Percentiles rank a stretch among this genome's conserved stretches.
Evolutionary conservation across 2,888 invertebrate species (phyloP).

Genomic region (Gerris lacustris): DNA sequence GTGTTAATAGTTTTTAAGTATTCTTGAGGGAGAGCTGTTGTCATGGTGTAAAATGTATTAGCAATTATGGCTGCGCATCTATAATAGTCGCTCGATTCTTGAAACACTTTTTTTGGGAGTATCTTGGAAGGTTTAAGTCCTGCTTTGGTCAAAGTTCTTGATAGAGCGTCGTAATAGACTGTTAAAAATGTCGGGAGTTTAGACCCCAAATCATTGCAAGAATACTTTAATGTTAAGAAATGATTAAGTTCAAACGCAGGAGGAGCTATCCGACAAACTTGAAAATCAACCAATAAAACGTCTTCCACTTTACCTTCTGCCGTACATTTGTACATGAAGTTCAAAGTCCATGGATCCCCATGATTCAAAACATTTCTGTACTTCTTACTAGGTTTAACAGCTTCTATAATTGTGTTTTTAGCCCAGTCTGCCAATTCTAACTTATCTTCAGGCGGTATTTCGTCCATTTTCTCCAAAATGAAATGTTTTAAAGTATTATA

Average conservation of each 20-base stretch:
- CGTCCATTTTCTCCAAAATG: neutral
- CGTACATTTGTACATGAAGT: conserved; percentile 21
- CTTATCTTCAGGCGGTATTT: conserved; percentile 2
- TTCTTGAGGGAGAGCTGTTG: conserved; percentile 19
- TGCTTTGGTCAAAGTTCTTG: conserved; percentile 8
- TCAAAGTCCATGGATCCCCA: conserved; percentile 25
- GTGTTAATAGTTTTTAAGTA: conserved; percentile 13
- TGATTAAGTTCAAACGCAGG: conserved; percentile 22
- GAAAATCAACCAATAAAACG: conserved; percentile 23
- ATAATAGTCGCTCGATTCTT: conserved; percentile 18
- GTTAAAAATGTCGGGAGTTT: conserved; percentile 11
- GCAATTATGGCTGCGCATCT: conserved; percentile 17
- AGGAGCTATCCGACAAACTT: conserved; percentile 18
- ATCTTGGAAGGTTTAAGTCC: conserved; percentile 9
- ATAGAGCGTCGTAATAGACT: conserved; percentile 18
- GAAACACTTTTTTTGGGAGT: conserved; percentile 17
- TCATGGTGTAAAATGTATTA: conserved; percentile 18
- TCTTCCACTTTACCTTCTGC: conserved; percentile 12
- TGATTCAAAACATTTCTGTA: conserved; percentile 22
- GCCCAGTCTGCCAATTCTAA: neutral
- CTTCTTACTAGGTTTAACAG: conserved; percentile 12
- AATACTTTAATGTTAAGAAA: conserved; percentile 9
- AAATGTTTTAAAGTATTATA: neutral
- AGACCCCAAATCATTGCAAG: conserved; percentile 12
- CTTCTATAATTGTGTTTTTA: neutral